These are phyloP conservation scores for Chrysodeixis includens DNA, from an alignment of 2,888 invertebrate species.

Conservation along the genomic window DNA sequence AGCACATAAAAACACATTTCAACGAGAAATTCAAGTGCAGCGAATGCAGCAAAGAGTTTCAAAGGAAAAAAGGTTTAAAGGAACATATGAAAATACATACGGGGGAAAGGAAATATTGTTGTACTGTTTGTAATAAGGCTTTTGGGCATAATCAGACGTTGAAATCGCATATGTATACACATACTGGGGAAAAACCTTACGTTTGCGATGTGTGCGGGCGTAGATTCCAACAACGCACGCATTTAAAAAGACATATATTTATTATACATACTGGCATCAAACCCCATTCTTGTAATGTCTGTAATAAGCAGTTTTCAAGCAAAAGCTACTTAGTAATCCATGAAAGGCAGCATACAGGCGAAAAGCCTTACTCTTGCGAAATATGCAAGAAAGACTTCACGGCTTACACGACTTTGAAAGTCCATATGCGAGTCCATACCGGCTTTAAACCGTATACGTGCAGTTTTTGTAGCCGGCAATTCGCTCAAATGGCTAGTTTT, in stretches of 20 bases:
- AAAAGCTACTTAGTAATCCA: constrained; percentile 82
- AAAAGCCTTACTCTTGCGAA: constrained; percentile 78
- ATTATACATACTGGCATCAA: constrained; percentile 81
- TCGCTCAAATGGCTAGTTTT: constrained; percentile 83
- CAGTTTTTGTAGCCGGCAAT: constrained; percentile 76
- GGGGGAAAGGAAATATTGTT: constrained; percentile 75
- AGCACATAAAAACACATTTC: constrained; percentile 75
- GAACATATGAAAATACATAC: constrained; percentile 82
- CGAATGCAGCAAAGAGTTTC: constrained; percentile 76
- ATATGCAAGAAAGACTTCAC: constrained; percentile 82
- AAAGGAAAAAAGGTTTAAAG: constrained; percentile 77
- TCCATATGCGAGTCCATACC: constrained; percentile 82
- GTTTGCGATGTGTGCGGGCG: constrained; percentile 82
- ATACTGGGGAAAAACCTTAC: constrained; percentile 81
- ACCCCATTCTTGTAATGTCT: constrained; percentile 75
- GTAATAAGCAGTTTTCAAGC: constrained; percentile 81
- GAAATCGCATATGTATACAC: constrained; percentile 81
- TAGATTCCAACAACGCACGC: constrained; percentile 79
- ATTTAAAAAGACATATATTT: constrained; percentile 80
- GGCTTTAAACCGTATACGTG: constrained; percentile 82
- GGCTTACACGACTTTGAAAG: constrained; percentile 82
- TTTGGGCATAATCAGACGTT: constrained; percentile 82
- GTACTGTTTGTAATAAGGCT: constrained; percentile 73
- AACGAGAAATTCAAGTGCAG: constrained; percentile 76
- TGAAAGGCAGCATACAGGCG: constrained; percentile 80